A percentile compares a stretch with the other conserved stretches of the same genome.
These are phyloP conservation scores for Phallusia fumigata DNA, from an alignment of 23 tunicate genomes.

Conservation along the genomic window DNA sequence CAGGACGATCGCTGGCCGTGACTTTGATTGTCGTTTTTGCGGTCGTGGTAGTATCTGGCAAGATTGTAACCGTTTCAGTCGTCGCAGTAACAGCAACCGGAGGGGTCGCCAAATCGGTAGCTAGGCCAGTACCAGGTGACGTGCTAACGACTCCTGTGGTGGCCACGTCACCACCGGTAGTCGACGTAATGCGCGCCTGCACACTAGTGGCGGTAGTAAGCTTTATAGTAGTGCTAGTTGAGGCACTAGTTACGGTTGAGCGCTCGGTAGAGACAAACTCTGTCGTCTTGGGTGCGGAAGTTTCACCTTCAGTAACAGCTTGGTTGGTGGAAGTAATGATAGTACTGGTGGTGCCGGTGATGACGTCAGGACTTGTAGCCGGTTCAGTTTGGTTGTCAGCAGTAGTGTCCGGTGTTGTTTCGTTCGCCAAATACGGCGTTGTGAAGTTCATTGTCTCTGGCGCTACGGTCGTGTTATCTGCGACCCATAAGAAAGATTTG, in stretches of 20 bases:
- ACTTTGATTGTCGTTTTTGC: neutral
- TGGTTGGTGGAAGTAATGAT: neutral
- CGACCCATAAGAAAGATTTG: neutral
- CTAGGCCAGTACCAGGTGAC: conserved; percentile 1
- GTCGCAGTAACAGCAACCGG: neutral
- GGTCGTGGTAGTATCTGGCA: neutral
- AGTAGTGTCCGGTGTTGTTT: neutral
- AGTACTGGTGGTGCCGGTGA: neutral
- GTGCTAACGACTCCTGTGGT: neutral
- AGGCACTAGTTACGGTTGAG: neutral
- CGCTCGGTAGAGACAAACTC: neutral
- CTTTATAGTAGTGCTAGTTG: neutral
- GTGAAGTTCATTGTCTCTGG: neutral
- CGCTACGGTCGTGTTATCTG: conserved; percentile 3
- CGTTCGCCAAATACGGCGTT: neutral
- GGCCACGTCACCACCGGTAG: neutral
- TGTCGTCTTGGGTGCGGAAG: neutral
- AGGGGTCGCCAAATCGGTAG: neutral
- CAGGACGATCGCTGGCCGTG: neutral
- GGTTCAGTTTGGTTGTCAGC: neutral
- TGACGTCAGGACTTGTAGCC: neutral
- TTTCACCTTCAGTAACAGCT: neutral
- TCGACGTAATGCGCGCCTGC: neutral
- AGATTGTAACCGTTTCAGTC: conserved; percentile 1
- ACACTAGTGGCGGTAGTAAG: conserved; percentile 7